Conservation (phyloP, 2,888 invertebrate species). For the Capitulum mitella region DNA sequence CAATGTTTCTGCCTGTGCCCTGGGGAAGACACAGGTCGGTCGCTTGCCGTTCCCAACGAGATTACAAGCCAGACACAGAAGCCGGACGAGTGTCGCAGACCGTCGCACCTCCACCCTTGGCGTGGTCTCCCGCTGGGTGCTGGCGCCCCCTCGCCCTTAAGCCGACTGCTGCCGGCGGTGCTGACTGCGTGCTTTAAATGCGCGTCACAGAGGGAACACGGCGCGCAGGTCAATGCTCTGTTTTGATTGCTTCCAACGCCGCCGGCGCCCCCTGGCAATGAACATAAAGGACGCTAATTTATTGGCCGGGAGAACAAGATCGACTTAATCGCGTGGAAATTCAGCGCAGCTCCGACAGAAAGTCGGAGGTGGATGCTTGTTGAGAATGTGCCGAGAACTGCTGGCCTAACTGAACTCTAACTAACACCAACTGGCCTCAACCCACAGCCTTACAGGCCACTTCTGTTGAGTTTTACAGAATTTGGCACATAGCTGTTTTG, state of each 20-base stretch:
- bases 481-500: too few relatives aligned
- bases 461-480: too few relatives aligned
- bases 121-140: background rate
- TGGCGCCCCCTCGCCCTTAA: background rate
- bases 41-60: slow-evolving; percentile 8
- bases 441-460: too few relatives aligned
- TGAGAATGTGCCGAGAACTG: too few relatives aligned
- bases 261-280: background rate
- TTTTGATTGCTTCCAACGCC: background rate
- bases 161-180: background rate
- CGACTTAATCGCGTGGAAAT: background rate
- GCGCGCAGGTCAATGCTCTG: background rate
- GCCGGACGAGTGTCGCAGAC: background rate
- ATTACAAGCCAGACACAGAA: background rate
- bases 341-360: background rate
- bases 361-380: too few relatives aligned
- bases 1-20: background rate
- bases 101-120: background rate
- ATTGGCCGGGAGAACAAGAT: background rate
- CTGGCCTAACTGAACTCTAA: too few relatives aligned
- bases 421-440: too few relatives aligned
- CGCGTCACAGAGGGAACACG: background rate
- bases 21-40: background rate
- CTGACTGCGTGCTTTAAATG: background rate
- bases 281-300: background rate